Percentiles rank a stretch among this genome's conserved stretches.
Conservation (phyloP, 2,888 invertebrate species). For the Eristalis intricaria region DNA sequence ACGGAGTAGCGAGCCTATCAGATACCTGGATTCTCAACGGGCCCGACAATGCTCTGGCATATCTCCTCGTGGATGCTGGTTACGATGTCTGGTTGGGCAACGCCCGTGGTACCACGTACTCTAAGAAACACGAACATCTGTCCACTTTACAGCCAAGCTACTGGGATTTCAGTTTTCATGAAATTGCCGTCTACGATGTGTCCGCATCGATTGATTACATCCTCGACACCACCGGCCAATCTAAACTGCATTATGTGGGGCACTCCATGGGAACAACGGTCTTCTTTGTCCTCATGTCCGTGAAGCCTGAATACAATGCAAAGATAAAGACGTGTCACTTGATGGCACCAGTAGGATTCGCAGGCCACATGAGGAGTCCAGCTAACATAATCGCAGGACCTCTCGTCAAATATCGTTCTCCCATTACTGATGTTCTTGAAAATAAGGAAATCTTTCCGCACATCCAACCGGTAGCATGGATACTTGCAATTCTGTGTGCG, state of each 20-base stretch:
- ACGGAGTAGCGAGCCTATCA: constrained; percentile 87
- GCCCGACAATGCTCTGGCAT: constrained; percentile 84
- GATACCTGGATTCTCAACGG: constrained; percentile 88
- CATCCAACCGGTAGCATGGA: constrained; percentile 75
- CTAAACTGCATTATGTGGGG: constrained; percentile 84
- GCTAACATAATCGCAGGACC: constrained; percentile 80
- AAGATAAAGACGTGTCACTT: constrained; percentile 82
- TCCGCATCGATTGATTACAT: constrained; percentile 85
- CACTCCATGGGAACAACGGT: constrained; percentile 84
- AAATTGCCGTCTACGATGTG: constrained; percentile 82
- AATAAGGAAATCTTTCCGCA: constrained; percentile 85
- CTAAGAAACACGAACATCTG: constrained; percentile 82
- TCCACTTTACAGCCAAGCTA: constrained; percentile 74
- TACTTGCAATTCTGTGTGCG: constrained; percentile 83
- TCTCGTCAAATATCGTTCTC: constrained; percentile 68
- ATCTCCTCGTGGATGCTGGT: constrained; percentile 82
- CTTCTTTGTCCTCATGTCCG: constrained; percentile 81
- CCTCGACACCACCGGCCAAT: constrained; percentile 80
- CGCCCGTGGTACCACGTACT: constrained; percentile 85
- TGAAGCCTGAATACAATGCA: constrained; percentile 78
- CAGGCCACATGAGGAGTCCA: constrained; percentile 83
- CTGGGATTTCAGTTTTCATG: constrained; percentile 84
- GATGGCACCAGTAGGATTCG: constrained; percentile 86
- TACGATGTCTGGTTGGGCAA: constrained; percentile 86
- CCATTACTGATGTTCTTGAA: constrained; percentile 76